These are phyloP conservation scores for Sarcoramphus papa DNA, from an alignment of 2,797 vertebrate species.

Conservation along the genomic window DNA sequence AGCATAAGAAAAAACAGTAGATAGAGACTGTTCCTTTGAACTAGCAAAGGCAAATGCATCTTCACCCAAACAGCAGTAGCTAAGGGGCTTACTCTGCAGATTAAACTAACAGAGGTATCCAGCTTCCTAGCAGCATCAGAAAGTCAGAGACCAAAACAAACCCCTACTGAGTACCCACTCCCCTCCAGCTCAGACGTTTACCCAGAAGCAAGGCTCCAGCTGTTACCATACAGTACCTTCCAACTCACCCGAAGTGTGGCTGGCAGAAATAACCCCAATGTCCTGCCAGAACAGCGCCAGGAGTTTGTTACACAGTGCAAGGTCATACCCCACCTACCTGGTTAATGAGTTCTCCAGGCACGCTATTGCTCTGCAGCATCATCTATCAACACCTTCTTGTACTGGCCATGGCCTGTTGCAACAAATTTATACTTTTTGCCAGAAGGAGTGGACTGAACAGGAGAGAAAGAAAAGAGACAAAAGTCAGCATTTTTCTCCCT, in stretches of 20 bases:
- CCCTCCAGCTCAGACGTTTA: neutral
- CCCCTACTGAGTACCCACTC: neutral
- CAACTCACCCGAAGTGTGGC: neutral
- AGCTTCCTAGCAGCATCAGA: neutral
- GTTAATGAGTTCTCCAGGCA: constrained; percentile 3
- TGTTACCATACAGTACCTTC: neutral
- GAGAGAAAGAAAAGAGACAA: neutral
- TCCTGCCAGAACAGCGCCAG: neutral
- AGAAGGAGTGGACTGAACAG: constrained; percentile 71
- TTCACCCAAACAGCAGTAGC: neutral
- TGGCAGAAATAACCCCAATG: neutral
- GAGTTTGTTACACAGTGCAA: neutral
- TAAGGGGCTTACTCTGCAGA: neutral
- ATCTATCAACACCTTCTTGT: constrained; percentile 85
- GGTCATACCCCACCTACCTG: constrained; percentile 43
- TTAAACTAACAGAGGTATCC: neutral
- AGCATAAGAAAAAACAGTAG: neutral
- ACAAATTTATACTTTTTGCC: constrained; percentile 90
- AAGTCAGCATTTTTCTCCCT: neutral
- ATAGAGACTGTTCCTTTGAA: neutral
- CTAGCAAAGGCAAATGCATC: neutral
- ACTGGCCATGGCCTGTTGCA: constrained; percentile 91
- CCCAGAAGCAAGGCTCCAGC: neutral
- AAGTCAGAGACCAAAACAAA: neutral
- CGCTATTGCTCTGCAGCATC: constrained; percentile 31